Base-by-base conservation (phyloP, 2,113 vertebrate genomes). In the Albula goreensis region DNA sequence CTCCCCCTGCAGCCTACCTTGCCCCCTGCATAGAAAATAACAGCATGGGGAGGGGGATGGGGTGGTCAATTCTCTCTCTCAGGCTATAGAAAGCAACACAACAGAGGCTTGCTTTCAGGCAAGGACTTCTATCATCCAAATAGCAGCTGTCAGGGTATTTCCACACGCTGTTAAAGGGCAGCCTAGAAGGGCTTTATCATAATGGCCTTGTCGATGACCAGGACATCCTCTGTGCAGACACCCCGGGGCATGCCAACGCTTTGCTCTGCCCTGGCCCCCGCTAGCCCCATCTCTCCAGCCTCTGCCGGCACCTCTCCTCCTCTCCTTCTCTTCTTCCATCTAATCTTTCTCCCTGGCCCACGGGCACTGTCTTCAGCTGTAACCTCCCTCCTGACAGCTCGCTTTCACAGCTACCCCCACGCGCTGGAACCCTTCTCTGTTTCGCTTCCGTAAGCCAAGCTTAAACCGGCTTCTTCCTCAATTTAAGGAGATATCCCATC, bases 61-160 rank as follows among this genome's bases (percentile, higher is more conserved):
- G 51, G 7, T 51, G 49, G 63, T n/a, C 19, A 8, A 50, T 82
- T 25, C 3, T 84, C 50, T 50, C 66, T 77, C 66, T 13, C 17
- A 19, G n/a, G 60, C 85, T 83, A 86, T 49, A 86, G 85, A 86
- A 83, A 86, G 85, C 31, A 83, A 50, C 80, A 78, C 66, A 78
- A 49, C 60, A 83, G 81, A 81, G 50, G 22, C 85, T 57, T 77
- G 85, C 85, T 83, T 92, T 90, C 63, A 50, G 25, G 88, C 84
- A 84, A 50, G 66, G 80, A 89, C 84, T 89, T 83, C 84, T 87
- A 85, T 91, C 90, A 92, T 92, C 88, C 91, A 87, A 17, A 7
- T 13, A 83, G 88, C 93, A 92, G 91, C 92, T 93, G 93, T 85
- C 87, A 25, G 50, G 63, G 80, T 48, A 82, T 86, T 82, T 86